These are phyloP conservation scores for Gonatopus flavifemur DNA, from an alignment of 1,140 invertebrate species.

Conservation along the genomic window DNA sequence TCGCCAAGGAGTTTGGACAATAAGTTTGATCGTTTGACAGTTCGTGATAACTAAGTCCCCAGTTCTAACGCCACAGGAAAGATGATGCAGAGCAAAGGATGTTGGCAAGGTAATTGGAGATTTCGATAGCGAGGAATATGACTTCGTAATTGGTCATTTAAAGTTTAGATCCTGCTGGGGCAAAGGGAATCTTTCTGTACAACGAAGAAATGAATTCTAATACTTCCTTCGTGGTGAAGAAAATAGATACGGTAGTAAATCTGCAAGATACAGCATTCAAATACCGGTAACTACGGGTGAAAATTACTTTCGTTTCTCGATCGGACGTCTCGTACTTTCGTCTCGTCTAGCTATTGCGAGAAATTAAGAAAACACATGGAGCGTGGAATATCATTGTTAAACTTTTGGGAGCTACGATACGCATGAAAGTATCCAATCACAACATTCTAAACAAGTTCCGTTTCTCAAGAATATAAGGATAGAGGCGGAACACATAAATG, in stretches of 20 bases:
- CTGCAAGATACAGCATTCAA: too few species aligned
- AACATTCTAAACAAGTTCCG: too few species aligned
- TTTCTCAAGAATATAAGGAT: slow-evolving; percentile 17
- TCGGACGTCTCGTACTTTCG: slow-evolving; percentile 1
- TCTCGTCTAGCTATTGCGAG: slow-evolving; percentile 9
- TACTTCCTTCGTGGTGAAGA: too few species aligned
- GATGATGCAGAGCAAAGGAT: background rate
- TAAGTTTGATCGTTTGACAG: slow-evolving; percentile 11
- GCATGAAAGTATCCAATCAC: too few species aligned
- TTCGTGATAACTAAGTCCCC: background rate
- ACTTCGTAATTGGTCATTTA: slow-evolving; percentile 15
- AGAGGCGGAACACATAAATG: slow-evolving; percentile 16
- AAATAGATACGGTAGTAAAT: too few species aligned
- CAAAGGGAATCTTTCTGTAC: slow-evolving; percentile 14
- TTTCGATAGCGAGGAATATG: slow-evolving; percentile 1
- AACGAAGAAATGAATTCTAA: slow-evolving; percentile 1
- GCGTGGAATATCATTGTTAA: slow-evolving; percentile 12
- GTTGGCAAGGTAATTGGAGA: slow-evolving; percentile 5
- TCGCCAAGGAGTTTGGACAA: slow-evolving; percentile 16
- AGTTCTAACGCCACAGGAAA: background rate
- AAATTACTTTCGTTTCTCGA: too few species aligned
- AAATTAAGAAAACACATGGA: slow-evolving; percentile 2
- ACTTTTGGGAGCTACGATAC: slow-evolving; percentile 17
- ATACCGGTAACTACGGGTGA: too few species aligned
- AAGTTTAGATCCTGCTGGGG: slow-evolving; percentile 12